Conservation (phyloP, 2,113 vertebrate species). For the Galbula dea region DNA sequence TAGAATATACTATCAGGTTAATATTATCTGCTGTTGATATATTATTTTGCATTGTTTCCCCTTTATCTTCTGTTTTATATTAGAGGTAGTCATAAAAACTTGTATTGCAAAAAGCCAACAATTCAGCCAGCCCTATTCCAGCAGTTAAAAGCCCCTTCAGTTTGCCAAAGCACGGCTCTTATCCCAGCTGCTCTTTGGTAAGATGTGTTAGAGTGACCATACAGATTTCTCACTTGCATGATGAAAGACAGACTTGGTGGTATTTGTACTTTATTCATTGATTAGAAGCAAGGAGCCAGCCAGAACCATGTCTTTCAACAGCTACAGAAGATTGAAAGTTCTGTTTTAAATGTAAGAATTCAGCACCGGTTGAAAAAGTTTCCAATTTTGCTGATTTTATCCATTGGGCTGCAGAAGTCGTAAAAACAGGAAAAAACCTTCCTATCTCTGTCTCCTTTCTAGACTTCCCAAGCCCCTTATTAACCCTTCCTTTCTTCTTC, state of each 20-base stretch:
- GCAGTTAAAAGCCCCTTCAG: background rate
- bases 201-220: constrained; percentile 25
- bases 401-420: background rate
- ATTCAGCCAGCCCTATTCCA: background rate
- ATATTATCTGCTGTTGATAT: background rate
- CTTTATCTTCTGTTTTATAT: constrained; percentile 46
- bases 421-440: background rate
- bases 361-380: background rate
- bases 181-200: constrained; percentile 38
- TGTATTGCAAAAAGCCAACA: constrained; percentile 25
- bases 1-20: background rate
- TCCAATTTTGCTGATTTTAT: background rate
- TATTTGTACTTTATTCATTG: constrained; percentile 17
- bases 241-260: constrained; percentile 47
- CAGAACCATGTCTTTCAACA: constrained; percentile 20
- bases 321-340: background rate
- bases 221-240: constrained; percentile 19
- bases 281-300: background rate
- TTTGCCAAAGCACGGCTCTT: constrained; percentile 37
- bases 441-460: background rate
- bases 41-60: constrained; percentile 11
- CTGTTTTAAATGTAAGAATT: background rate
- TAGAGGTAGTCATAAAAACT: constrained; percentile 40
- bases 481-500: background rate
- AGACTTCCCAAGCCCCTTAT: background rate